Evolutionary conservation across 2,797 vertebrate species (phyloP), one percentile per base, ranked within the genome.

Genomic region (Mormyrops boulengeri): DNA sequence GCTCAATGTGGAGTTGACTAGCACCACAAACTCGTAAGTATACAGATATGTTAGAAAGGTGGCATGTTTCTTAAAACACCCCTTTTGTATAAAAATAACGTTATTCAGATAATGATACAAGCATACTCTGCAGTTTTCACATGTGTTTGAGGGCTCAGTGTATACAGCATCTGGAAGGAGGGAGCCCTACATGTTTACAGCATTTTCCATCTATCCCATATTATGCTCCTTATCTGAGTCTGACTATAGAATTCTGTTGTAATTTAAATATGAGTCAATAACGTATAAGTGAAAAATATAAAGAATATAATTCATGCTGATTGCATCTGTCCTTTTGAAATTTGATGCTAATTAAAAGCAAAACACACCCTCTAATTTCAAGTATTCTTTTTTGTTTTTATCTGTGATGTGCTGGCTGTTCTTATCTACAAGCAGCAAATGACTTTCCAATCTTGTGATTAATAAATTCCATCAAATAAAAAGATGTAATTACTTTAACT

Each of bases 371-470:
- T 73, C 66, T 73, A 38, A 73, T 73, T 73, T 73, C 26, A 73
- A 73, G 66, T 38, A 73, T 38, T 73, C 66, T 82, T 82, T 82
- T 82, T 41, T 82, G 77, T 47, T 82, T 82, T 82, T 47, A 82
- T 82, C 77, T 82, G 34, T 47, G 34, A 82, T 82, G 17, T 77
- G 69, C 69, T 34, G 22, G 11, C 4, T 77, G 38, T 41, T 77
- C 26, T 77, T 41, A 34, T 77, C 26, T 17, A 34, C 3, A 77
- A 77, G 34, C 11, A 30, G 38, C 34, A 77, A 77, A 77, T 77
- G 38, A 77, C 69, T 34, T 77, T 77, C 12, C 17, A 41, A 77
- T 41, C 30, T 77, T 34, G 26, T 34, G 69, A 41, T 77, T 77
- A 77, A 77, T 34, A 12, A 34, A 19, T 41, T 5, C 1, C 11